Evolutionary conservation across 2,888 invertebrate species (phyloP), one percentile per base, ranked within the genome.

Genomic region (Lottia gigantea): DNA sequence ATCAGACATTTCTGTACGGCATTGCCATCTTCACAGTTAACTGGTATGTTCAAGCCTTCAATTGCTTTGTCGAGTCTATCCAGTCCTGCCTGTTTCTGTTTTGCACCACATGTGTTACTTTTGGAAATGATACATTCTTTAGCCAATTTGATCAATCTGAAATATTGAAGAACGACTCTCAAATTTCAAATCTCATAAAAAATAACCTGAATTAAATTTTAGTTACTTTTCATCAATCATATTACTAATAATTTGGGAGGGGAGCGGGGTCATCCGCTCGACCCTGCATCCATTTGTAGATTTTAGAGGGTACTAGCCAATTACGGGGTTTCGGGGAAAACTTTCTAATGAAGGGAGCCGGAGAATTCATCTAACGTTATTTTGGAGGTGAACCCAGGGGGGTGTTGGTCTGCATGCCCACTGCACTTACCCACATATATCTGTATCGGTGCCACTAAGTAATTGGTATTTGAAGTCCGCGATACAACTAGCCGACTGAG

Each of bases 391-490:
- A n/a, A n/a, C n/a, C n/a, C n/a, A n/a, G n/a, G n/a, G n/a, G n/a
- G n/a, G n/a, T n/a, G n/a, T n/a, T n/a, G n/a, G n/a, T n/a, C n/a
- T n/a, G n/a, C n/a, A n/a, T n/a, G n/a, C n/a, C n/a, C n/a, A n/a
- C n/a, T n/a, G n/a, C 23, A 55, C 76, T 46, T 66, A 76, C 76
- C n/a, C 16, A 70, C 76, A 76, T 3, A 73, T 65, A 25, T 71
- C 66, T 7, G 16, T 26, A 46, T 68, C 40, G 23, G 67, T 46
- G 7, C 45, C 68, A 61, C 70, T 71, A 25, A 70, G n/a, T 15
- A 76, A 71, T n/a, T 66, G 46, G 14, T 47, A 6, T 66, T 74
- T 67, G 61, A 76, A 49, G 25, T 66, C 31, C 6, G 67, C 31
- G n/a, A 71, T 70, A 70, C 76, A 76, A 16, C 65, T 62, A 68